These are phyloP conservation scores for Luidia sarsii DNA, from an alignment of 53 echinoderm and acorn worm genomes.

Conservation along the genomic window DNA sequence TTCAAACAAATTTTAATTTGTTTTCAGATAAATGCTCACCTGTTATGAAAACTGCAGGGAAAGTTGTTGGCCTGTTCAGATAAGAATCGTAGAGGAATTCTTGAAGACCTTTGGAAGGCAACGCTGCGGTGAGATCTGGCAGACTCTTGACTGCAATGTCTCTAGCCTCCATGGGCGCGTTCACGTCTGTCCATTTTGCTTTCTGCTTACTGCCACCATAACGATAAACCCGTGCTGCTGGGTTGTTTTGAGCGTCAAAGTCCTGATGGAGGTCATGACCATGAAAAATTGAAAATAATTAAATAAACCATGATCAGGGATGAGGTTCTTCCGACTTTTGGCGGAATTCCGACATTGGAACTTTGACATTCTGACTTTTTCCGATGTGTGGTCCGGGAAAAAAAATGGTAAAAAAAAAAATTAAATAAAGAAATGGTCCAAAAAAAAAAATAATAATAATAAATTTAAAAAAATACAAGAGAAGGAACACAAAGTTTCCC, in stretches of 20 bases:
- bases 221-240: constrained; percentile 50
- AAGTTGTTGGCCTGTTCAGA: constrained; percentile 6
- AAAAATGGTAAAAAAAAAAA: too few relatives aligned
- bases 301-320: neutral
- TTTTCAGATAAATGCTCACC: too few relatives aligned
- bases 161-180: constrained; percentile 35
- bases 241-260: constrained; percentile 17
- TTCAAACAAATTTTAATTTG: too few relatives aligned
- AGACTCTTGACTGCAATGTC: constrained; percentile 23
- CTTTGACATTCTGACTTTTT: too few relatives aligned
- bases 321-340: too few relatives aligned
- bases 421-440: too few relatives aligned
- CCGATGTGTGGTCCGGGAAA: too few relatives aligned
- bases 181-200: constrained; percentile 46
- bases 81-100: constrained; percentile 47
- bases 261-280: neutral
- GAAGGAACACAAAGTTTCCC: too few relatives aligned
- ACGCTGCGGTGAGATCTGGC: constrained; percentile 34
- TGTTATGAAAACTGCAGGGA: constrained; percentile 44
- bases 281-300: neutral
- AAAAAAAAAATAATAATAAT: too few relatives aligned
- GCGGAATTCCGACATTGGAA: too few relatives aligned
- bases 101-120: constrained; percentile 11
- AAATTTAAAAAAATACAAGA: too few relatives aligned
- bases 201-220: constrained; percentile 38